Conservation (phyloP, 2,888 invertebrate species). For the Meteorus colon region DNA sequence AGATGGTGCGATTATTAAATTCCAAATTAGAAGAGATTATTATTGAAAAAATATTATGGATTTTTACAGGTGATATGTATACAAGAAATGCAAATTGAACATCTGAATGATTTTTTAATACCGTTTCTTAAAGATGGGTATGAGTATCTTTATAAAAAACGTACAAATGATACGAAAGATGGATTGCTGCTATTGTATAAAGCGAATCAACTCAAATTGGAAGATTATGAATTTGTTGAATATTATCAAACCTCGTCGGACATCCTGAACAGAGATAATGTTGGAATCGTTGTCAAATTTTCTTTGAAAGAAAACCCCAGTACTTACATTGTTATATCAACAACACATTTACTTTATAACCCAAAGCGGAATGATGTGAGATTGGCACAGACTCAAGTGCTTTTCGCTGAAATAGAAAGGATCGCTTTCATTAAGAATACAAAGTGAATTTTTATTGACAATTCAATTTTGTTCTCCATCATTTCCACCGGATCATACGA, state of each 20-base stretch:
- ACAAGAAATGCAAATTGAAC: conserved; percentile 92
- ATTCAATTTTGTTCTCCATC: conserved; percentile 33
- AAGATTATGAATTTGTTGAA: conserved; percentile 82
- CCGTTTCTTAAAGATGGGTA: conserved; percentile 79
- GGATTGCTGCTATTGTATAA: conserved; percentile 94
- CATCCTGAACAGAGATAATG: conserved; percentile 88
- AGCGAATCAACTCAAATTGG: conserved; percentile 78
- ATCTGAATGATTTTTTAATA: conserved; percentile 78
- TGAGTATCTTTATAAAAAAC: conserved; percentile 85
- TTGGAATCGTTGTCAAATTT: conserved; percentile 88
- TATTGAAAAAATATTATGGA: conserved; percentile 30
- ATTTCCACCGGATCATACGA: conserved; percentile 42
- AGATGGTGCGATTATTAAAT: neutral
- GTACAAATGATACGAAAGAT: conserved; percentile 87
- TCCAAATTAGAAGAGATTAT: conserved; percentile 22
- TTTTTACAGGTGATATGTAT: conserved; percentile 83
- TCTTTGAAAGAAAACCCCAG: conserved; percentile 74
- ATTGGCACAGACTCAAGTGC: conserved; percentile 88
- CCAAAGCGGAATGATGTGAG: conserved; percentile 91
- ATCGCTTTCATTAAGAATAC: conserved; percentile 77
- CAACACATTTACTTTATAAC: conserved; percentile 96
- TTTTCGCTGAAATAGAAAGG: conserved; percentile 89
- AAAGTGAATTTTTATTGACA: conserved; percentile 58
- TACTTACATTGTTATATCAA: conserved; percentile 84
- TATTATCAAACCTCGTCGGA: conserved; percentile 78